A percentile compares a stretch with the other conserved stretches of the same genome.
Evolutionary conservation across 2,888 invertebrate genomes (phyloP).

Genomic region (Drosophila prolongata): DNA sequence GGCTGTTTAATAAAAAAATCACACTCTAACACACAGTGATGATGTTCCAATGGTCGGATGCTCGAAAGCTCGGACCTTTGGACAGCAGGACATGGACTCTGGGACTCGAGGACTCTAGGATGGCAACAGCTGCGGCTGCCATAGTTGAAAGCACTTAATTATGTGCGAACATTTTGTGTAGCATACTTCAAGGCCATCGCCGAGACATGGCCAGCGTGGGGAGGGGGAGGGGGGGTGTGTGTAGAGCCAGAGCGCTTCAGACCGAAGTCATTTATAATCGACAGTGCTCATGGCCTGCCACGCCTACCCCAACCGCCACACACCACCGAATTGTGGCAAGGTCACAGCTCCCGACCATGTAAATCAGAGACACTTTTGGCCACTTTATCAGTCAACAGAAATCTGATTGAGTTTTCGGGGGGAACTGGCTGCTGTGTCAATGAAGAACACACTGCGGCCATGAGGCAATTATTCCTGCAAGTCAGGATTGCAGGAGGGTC

Average conservation of each 20-base stretch:
- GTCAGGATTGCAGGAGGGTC: neutral
- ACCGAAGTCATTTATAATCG: conserved; percentile 43
- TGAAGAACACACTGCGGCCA: conserved; percentile 4
- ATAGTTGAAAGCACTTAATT: conserved; percentile 49
- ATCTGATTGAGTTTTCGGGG: conserved; percentile 6
- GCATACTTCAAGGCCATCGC: conserved; percentile 22
- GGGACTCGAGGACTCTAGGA: neutral
- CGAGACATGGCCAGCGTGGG: neutral
- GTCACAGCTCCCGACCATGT: conserved; percentile 8
- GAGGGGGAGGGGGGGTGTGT: neutral
- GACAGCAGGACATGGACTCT: conserved; percentile 1
- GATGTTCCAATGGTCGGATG: conserved; percentile 1
- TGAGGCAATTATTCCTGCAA: conserved; percentile 4
- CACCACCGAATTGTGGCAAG: conserved; percentile 14
- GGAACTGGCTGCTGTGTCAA: conserved; percentile 9
- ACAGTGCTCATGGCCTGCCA: conserved; percentile 21
- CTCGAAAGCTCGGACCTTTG: conserved; percentile 7
- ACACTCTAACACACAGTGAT: conserved; percentile 9
- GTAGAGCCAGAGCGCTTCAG: neutral
- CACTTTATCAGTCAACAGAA: conserved; percentile 18
- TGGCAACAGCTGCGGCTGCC: conserved; percentile 23
- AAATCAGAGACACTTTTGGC: conserved; percentile 41
- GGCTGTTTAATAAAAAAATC: conserved; percentile 26
- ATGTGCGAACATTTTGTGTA: conserved; percentile 52
- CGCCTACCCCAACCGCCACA: conserved; percentile 7